Evolutionary conservation across 2,113 vertebrate genomes (phyloP), one percentile per base, ranked within the genome.

Genomic region (Protobothrops flavoviridis): DNA sequence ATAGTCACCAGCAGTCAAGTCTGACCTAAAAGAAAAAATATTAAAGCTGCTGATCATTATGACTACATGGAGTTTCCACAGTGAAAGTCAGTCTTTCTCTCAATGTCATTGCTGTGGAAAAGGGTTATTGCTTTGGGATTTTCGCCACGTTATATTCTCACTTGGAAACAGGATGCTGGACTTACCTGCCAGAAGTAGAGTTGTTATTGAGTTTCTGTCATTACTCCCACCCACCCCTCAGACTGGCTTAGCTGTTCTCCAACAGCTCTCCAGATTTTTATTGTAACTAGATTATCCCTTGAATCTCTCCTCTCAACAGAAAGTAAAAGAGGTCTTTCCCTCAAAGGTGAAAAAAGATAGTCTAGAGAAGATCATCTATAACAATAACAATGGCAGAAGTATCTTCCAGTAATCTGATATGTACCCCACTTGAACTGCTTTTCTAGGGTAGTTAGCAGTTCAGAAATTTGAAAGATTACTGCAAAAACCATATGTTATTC

Each of bases 401-500:
- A 17, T n/a, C 45, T 93, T 81, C 11, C 85, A 52, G 45, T 64
- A 88, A 88, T 53, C 91, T 95, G 95, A 89, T 85, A 92, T 53
- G 90, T 86, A 55, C 61, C n/a, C 12, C 33, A 24, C 50, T 52
- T 92, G 85, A 92, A 50, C 92, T 93, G 88, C 88, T 74, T 95
- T 94, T 88, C 94, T 95, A 52, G 24, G 81, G 52, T 1, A 94
- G 59, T 61, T 92, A 90, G 89, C 8, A 93, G 94, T 92, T 94
- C 61, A 95, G 94, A 93, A 39, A 61, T 88, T 94, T 95, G 93
- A 92, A 94, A 91, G 90, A 91, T 95, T 93, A 96, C 52, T 1
- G 0, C 10, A 94, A 95, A 94, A 95, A 64, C 48, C 48, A 64
- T 4, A n/a, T 64, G 26, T 64, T 29, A 64, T 74, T 39, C 69